Evolutionary conservation across 2,113 vertebrate species (phyloP).

Genomic region (Hemicordylus capensis): DNA sequence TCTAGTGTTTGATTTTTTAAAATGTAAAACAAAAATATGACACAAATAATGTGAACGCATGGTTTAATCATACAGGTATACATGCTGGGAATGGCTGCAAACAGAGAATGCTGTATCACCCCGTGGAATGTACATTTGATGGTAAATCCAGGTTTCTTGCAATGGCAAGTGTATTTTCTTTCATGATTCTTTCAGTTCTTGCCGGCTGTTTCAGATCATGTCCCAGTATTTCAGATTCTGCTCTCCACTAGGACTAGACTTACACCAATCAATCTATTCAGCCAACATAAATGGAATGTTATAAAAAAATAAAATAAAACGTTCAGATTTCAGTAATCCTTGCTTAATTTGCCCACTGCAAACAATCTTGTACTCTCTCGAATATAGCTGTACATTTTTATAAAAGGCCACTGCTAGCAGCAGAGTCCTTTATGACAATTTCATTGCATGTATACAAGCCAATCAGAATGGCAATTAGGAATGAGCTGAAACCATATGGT

Average conservation of each 20-base stretch:
- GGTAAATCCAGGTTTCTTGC: not conserved
- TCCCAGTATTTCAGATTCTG: constrained; percentile 12
- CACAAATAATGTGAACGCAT: too few relatives aligned
- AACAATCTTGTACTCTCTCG: too few relatives aligned
- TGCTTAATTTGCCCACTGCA: not conserved
- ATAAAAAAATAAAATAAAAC: too few relatives aligned
- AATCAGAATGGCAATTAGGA: not conserved
- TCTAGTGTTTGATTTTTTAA: not conserved
- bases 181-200: constrained; percentile 13
- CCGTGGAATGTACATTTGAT: not conserved
- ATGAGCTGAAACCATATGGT: not conserved
- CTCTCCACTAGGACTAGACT: constrained; percentile 45
- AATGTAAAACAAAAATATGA: not conserved
- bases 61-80: too few relatives aligned
- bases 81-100: not conserved
- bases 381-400: too few relatives aligned
- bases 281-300: not conserved
- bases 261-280: constrained; percentile 44
- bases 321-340: not conserved
- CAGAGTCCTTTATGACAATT: too few relatives aligned
- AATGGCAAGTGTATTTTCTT: not conserved
- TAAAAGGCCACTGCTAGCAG: too few relatives aligned
- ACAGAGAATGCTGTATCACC: too few relatives aligned
- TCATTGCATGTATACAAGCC: not conserved
- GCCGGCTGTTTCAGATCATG: not conserved